Base-by-base conservation (phyloP, 2,888 invertebrate genomes). In the Pristionchus japonicus region DNA sequence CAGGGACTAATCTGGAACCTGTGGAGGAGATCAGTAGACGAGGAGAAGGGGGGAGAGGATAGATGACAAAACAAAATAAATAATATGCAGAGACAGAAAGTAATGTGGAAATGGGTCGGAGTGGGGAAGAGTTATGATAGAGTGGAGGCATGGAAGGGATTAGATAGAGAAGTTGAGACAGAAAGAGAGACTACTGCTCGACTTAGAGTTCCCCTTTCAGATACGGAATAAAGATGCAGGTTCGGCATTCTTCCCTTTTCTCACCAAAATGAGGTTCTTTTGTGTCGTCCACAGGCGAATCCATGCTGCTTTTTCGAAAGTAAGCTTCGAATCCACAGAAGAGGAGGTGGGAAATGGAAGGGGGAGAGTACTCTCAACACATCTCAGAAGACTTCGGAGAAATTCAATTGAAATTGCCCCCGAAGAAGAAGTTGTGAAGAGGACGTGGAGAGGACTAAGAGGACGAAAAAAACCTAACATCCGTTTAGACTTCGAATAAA, bases 71-170 rank as follows among this genome's bases (percentile, higher is more conserved):
- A 43, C 49, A 82, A 47, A 77, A 77, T 40, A 77, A 47, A 77
- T 77, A 43, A 77, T 57, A 57, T n/a, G 57, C 57, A 74, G 40
- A 40, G 40, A 23, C 20, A 23, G 11, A 67, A 74, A 74, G 40
- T 74, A 40, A 74, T 31, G 40, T 49, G 49, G 82, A 82, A 40
- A 47, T 47, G 31, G 82, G 47, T 40, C 13, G 82, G 31, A 82
- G 82, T 27, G 17, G n/a, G n/a, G 49, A 77, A 82, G 82, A 47
- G 82, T 47, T 52, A 82, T 82, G 82, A 82, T 82, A 82, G 74
- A 74, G 74, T 74, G 74, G 23, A 40, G 40, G n/a, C n/a, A n/a
- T 49, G 82, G 27, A 13, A 82, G 31, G 17, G 23, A 31, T 37
- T 37, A 27, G 9, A 82, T 23, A 34, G 67, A 67, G 67, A 1